phyloP scores from a whole-genome alignment of 2,797 vertebrate genomes.

The Pogoniulus pusillus region DNA sequence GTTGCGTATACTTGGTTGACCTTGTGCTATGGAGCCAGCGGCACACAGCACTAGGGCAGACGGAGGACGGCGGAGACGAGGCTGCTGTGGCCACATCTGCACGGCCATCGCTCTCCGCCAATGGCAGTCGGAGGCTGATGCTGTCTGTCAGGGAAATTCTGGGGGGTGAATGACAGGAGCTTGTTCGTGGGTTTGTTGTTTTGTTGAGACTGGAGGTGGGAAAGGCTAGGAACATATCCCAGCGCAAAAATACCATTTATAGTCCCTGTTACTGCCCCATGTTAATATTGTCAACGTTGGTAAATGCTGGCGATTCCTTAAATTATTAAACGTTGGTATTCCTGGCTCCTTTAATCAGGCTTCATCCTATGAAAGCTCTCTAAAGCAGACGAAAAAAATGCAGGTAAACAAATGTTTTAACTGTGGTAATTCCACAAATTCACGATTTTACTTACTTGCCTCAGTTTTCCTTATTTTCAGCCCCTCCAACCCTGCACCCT shows the following conservation, averaged over 20 bases:
- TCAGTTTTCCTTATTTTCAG: not conserved
- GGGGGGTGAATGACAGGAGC: accelerated
- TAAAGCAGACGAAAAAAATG: not conserved
- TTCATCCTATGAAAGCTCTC: not conserved
- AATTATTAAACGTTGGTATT: not conserved
- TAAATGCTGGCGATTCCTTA: not conserved
- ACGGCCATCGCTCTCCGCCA: not conserved
- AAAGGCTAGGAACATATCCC: not conserved
- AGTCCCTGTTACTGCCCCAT: not conserved
- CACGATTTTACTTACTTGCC: not conserved
- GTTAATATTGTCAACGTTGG: not conserved
- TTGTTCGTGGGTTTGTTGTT: not conserved
- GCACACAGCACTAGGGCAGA: not conserved
- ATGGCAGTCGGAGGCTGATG: not conserved
- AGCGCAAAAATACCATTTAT: not conserved
- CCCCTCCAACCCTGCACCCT: no score
- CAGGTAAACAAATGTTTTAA: not conserved
- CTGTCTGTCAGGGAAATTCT: not conserved
- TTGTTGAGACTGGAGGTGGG: not conserved
- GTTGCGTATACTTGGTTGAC: not conserved
- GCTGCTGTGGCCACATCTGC: conserved; percentile 12
- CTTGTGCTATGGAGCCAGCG: not conserved
- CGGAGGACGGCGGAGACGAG: not conserved
- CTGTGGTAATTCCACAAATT: not conserved
- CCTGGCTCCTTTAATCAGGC: not conserved